Base-by-base conservation (phyloP, 2,888 invertebrate species). In the Micropterix aruncella region DNA sequence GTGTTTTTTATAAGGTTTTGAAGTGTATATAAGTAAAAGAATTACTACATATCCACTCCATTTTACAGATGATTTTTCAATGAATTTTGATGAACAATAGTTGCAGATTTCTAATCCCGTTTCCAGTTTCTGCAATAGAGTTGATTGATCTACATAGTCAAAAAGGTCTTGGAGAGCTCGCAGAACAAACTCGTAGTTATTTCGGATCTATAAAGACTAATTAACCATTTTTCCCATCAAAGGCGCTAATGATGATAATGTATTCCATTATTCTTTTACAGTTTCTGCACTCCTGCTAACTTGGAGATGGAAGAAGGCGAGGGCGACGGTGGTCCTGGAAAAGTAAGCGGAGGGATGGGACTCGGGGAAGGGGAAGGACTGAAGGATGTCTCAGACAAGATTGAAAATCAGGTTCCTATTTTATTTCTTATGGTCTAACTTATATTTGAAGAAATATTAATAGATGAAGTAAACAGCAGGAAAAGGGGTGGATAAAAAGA, bases 361-460 rank as follows among this genome's bases (percentile, higher is more conserved):
- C 69, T 96, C 3, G 93, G 92, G 0, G 95, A 95, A 48, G 96
- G 95, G 1, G 83, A 85, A 65, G 94, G 94, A 1, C 81, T 87
- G 52, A 91, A 87, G 55, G 97, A 99, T 62, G 92, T 96, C 18
- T 96, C 96, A 0, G 95, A 97, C 47, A 81, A 81, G 57, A 89
- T 95, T 43, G 88, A 90, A 53, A 66, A 70, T 52, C 70, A 71
- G 61, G 71, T 70, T 50, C 17, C 2, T 7, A 5, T n/a, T 38
- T 9, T 7, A 7, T 7, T 27, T 27, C 36, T 7, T 12, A 7
- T 12, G 7, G 36, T 12, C 36, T 7, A 9, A 27, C 36, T 27
- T 27, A 9, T 7, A 27, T 9, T 27, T 12, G 12, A 12, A 12
- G 36, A 27, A 9, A n/a, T n/a, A n/a, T 12, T 27, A 9, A 12